A percentile compares a stretch with the other conserved stretches of the same genome.
Evolutionary conservation across 2,888 invertebrate species (phyloP).

Genomic region (Pristionchus exspectatus): DNA sequence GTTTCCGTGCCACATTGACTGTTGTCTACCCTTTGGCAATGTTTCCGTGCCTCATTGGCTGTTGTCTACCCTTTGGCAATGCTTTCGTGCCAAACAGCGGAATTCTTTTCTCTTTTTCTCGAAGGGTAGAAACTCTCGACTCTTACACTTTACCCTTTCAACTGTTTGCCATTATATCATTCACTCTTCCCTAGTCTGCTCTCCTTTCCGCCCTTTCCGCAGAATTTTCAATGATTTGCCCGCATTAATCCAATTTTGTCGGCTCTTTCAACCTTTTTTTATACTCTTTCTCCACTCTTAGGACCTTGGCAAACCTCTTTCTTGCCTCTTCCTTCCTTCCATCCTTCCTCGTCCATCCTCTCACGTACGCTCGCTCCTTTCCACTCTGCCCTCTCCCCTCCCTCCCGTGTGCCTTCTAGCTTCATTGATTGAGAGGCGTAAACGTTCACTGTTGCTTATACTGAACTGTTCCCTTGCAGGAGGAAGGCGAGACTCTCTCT

Average conservation of each 20-base stretch:
- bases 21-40: neutral
- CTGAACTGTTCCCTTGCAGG: neutral
- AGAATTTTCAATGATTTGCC: slow-evolving; percentile 4
- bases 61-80: neutral
- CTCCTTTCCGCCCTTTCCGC: neutral
- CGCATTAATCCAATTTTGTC: neutral
- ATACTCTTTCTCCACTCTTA: neutral
- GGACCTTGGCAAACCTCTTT: slow-evolving; percentile 16
- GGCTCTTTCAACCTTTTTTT: neutral
- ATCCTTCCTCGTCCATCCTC: neutral
- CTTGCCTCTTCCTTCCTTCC: slow-evolving; percentile 12
- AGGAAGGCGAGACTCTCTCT: slow-evolving; percentile 50
- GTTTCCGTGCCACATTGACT: neutral
- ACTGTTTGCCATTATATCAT: neutral
- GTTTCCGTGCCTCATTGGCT: neutral
- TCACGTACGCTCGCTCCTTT: neutral
- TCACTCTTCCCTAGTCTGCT: neutral
- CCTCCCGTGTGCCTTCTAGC: neutral
- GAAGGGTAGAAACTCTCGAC: neutral
- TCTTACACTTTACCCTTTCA: neutral
- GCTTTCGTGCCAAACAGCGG: neutral
- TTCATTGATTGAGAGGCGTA: slow-evolving; percentile 28
- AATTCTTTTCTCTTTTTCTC: neutral
- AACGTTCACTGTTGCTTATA: slow-evolving; percentile 16
- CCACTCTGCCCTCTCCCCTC: slow-evolving; percentile 14